Conservation (phyloP, 2,888 invertebrate species). For the Pristionchus mayeri region DNA sequence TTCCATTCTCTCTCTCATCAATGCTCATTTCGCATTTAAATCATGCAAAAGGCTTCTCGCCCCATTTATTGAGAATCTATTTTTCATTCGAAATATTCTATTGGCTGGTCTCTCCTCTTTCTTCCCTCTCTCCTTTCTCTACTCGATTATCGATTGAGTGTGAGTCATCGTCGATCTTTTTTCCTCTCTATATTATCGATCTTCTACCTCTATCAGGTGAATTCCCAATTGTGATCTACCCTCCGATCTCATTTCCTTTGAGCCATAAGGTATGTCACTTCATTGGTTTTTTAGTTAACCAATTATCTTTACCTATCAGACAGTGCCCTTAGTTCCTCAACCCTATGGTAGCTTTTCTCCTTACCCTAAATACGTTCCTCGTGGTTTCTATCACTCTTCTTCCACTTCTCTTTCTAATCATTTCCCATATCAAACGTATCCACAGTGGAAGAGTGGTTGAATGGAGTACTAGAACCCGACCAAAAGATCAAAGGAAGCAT, state of each 20-base stretch:
- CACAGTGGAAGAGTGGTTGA: too few species aligned
- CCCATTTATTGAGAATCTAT: too few species aligned
- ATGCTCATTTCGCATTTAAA: constrained; percentile 35
- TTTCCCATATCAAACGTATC: too few species aligned
- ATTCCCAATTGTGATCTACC: neutral
- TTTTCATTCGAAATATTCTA: neutral
- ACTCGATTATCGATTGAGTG: constrained; percentile 6
- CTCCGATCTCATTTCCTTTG: constrained; percentile 1
- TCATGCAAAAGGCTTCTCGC: neutral
- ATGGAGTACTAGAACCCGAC: too few species aligned
- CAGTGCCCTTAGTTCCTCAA: too few species aligned
- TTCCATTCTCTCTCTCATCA: neutral
- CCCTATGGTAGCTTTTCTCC: too few species aligned
- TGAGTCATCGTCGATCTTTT: neutral
- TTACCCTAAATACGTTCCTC: too few species aligned
- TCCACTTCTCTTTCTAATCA: too few species aligned
- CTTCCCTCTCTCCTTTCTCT: neutral
- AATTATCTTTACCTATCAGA: too few species aligned
- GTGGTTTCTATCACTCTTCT: too few species aligned
- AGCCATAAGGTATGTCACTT: neutral
- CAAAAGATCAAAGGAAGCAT: too few species aligned
- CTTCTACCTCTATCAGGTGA: neutral
- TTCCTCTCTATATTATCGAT: neutral
- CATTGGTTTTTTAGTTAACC: too few species aligned
- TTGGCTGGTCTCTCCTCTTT: constrained; percentile 11